Evolutionary conservation across 2,888 invertebrate species (phyloP), one percentile per base, ranked within the genome.

Genomic region (Mythimna lalbum): DNA sequence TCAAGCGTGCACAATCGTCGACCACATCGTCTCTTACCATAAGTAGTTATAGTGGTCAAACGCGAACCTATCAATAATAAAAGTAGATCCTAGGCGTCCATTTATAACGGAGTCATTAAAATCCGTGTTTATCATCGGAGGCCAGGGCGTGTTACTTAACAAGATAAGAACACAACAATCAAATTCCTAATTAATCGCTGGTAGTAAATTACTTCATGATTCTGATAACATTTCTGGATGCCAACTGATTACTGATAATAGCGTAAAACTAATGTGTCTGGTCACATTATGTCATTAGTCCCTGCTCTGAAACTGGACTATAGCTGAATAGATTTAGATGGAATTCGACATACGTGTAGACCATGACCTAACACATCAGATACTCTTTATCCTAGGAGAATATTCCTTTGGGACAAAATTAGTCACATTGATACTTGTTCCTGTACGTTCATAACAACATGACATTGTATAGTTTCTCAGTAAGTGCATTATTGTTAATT

Each of bases 121-220:
- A 63, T 78, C 62, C 19, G 47, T 63, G 63, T 67, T 56, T 73
- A 78, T 78, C 63, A 19, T 61, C 47, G 21, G 73, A 63, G n/a
- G 62, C 39, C 36, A 56, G 64, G 31, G 61, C 56, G 39, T 53
- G 47, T 47, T n/a, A 60, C 71, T 81, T 84, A 83, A 74, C 6
- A 59, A 63, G 55, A 82, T 78, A 83, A 59, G 56, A 65, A 69
- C 70, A 80, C 31, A 64, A 78, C 76, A 61, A 76, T 52, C 70
- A 62, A 69, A 79, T 82, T 72, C 79, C 68, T 69, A 7, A 66
- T 27, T 76, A 77, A 84, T 79, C 79, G 55, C 53, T 56, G 21
- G 63, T 65, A 63, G 56, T 72, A 62, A 78, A 63, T 49, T 33
- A 49, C 78, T 75, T 59, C 56, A 68, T 80, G 57, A 83, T 72